Percentiles rank a stretch among this genome's conserved stretches.
phyloP scores from a whole-genome alignment of 2,797 vertebrate genomes.

The Cirrhinus molitorella region DNA sequence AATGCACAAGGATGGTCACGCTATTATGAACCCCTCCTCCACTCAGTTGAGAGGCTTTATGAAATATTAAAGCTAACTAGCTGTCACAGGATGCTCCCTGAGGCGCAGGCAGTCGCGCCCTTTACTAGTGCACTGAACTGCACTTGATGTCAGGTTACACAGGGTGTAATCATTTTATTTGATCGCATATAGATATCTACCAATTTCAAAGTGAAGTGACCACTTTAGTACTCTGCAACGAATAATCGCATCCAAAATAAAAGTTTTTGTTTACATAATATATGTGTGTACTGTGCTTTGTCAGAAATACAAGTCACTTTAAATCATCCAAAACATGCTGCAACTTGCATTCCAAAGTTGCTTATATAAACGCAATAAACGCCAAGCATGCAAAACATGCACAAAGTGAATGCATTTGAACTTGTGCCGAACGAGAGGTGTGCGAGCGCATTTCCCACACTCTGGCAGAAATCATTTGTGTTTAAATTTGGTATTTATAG shows the following conservation, averaged over 20 bases:
- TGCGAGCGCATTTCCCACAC: no score
- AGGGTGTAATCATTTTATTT: neutral
- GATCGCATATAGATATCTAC: neutral
- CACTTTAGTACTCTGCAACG: no score
- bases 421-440: neutral
- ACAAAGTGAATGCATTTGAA: neutral
- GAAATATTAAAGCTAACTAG: constrained; percentile 77
- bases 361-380: neutral
- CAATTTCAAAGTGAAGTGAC: neutral
- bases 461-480: no score
- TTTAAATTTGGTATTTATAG: no score
- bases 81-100: constrained; percentile 64
- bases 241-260: no score
- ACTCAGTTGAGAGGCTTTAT: constrained; percentile 70
- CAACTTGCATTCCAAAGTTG: neutral
- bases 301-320: neutral
- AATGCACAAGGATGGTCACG: constrained; percentile 3
- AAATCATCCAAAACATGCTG: neutral
- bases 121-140: constrained; percentile 20
- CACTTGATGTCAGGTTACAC: neutral
- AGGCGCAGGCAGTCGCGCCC: constrained; percentile 58
- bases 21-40: constrained; percentile 58
- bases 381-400: neutral
- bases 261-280: no score
- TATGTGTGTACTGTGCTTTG: neutral